phyloP scores from a whole-genome alignment of 2,888 invertebrate genomes.

The Exephanes ischioxanthus region DNA sequence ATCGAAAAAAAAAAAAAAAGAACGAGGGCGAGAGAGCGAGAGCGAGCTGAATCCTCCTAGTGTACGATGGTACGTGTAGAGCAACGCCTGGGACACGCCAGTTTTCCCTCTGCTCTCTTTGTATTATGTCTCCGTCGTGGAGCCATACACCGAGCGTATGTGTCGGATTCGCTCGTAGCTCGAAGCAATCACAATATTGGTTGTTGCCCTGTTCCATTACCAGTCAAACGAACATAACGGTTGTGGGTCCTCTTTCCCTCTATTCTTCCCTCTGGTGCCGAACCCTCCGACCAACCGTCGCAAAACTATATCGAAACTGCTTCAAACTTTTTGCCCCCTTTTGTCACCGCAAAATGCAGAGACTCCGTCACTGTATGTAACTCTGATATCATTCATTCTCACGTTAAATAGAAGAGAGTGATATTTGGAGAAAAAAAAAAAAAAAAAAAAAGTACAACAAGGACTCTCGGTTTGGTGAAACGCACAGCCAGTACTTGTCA shows the following conservation, averaged over 20 bases:
- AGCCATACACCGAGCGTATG: conserved; percentile 51
- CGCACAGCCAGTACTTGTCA: no score
- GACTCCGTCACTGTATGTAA: background rate
- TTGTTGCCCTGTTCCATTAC: conserved; percentile 62
- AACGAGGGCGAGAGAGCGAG: conserved; percentile 11
- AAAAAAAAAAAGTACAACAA: background rate
- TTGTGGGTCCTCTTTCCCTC: conserved; percentile 27
- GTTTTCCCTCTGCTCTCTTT: conserved; percentile 25
- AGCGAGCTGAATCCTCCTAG: conserved; percentile 47
- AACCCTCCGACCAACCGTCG: background rate
- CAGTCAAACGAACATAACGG: conserved; percentile 64
- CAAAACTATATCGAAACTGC: conserved; percentile 15
- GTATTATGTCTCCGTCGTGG: conserved; percentile 59
- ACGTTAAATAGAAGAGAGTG: background rate
- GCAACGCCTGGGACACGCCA: conserved; percentile 4
- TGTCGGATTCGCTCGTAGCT: conserved; percentile 51
- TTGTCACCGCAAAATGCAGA: background rate
- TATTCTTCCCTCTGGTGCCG: conserved; percentile 14
- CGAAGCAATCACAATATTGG: conserved; percentile 69
- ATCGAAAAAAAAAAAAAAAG: background rate
- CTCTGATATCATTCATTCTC: background rate
- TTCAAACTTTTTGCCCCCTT: background rate
- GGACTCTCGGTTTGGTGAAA: no score
- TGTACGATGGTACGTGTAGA: conserved; percentile 28
- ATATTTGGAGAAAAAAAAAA: no score